These are phyloP conservation scores for Amphipyra berbera DNA, from an alignment of 2,888 invertebrate genomes.

Conservation along the genomic window DNA sequence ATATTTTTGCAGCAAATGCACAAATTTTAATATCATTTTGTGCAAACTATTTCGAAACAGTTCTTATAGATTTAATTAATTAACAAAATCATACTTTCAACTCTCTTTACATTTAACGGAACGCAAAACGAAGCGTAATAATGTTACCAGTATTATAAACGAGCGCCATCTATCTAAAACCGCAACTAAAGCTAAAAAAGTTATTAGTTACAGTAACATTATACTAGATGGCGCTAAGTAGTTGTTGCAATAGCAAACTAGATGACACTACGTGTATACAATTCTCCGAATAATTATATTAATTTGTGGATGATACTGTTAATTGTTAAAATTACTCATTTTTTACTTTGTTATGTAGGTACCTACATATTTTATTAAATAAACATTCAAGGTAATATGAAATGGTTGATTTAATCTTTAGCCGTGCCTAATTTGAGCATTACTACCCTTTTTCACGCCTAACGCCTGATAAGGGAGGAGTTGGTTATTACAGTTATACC, in stretches of 20 bases:
- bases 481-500: no score
- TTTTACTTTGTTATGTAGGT: no score
- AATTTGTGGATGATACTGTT: no score
- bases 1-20: not conserved
- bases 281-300: not conserved
- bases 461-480: no score
- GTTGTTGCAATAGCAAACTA: not conserved
- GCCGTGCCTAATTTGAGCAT: no score
- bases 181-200: not conserved
- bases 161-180: not conserved
- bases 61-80: no score
- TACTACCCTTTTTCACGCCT: no score
- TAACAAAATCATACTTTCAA: not conserved
- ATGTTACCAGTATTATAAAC: conserved; percentile 26
- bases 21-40: not conserved
- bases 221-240: not conserved
- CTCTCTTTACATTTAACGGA: not conserved
- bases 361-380: no score
- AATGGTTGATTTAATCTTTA: no score
- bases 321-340: no score
- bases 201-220: not conserved
- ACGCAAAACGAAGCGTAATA: conserved; percentile 27
- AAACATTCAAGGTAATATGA: no score
- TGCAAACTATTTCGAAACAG: not conserved
- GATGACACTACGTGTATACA: not conserved